phyloP scores from a whole-genome alignment of 2,797 vertebrate genomes.

The Mormyrops boulengeri region DNA sequence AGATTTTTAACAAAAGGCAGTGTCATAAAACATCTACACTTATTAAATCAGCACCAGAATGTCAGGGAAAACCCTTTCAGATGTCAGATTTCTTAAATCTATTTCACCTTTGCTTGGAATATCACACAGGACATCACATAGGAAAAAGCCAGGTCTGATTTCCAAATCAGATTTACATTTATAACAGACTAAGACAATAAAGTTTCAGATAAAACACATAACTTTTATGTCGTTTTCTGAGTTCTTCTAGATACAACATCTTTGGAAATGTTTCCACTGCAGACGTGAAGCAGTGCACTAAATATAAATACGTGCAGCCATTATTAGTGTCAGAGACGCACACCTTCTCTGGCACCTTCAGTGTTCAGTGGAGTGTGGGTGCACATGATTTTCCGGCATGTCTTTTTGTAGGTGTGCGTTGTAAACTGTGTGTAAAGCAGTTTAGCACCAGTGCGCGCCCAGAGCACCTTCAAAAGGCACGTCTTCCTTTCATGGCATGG shows the following conservation, averaged over 20 bases:
- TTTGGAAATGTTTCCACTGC: not conserved
- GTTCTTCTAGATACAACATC: not conserved
- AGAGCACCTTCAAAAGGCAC: not conserved
- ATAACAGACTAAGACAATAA: not conserved
- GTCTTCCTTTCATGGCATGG: not conserved
- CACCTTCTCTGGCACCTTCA: not conserved
- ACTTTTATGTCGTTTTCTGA: not conserved
- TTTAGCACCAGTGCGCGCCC: not conserved
- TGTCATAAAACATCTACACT: not conserved
- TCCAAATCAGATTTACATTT: not conserved
- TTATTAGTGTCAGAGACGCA: not conserved
- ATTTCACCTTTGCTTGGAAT: not conserved
- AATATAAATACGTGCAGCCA: not conserved
- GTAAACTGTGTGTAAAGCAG: constrained; percentile 16
- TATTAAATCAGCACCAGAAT: not conserved
- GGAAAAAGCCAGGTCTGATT: not conserved
- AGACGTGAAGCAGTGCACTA: not conserved
- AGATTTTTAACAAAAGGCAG: not conserved
- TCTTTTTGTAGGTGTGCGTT: not conserved
- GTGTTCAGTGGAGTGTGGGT: not conserved
- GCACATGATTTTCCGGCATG: not conserved
- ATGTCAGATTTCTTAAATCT: not conserved
- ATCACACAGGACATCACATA: not conserved
- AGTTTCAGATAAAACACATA: not conserved
- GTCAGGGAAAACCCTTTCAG: not conserved